Base-by-base conservation (phyloP, 1,140 invertebrate species). In the Sminthurinus signatus region DNA sequence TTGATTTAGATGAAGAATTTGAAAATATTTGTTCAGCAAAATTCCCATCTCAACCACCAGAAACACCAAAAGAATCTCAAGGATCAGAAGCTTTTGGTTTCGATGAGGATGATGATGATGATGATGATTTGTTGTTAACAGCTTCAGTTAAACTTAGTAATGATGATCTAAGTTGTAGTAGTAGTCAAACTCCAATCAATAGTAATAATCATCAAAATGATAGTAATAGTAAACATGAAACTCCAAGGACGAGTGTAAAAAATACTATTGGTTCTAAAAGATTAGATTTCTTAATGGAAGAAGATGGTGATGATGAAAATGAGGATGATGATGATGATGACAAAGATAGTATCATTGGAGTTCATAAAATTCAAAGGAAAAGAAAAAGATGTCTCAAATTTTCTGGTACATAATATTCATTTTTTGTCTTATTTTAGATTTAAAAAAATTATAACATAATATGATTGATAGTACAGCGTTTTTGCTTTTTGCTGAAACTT, bases 1-100 rank as follows among this genome's bases (percentile, higher is more conserved):
- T 25, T 1, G 29, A 12, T 32, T 28, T 51, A 1, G 42, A 29
- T 10, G 61, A 63, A 28, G 51, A 56, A 10, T 19, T 63, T 14
- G 61, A 48, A 17, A 52, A 36, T 2, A 55, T 76, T 21, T 79
- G 78, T 60, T 79, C 78, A 17, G 78, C 77, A 28, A 68, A 68
- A 64, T 79, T 79, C 73, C 67, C 62, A 48, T 76, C 74, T 57
- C 72, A 74, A 31, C 68, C 60, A 39, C 64, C 67, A 5, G 64
- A 64, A 17, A 72, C 64, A 39, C 65, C 64, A 56, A 27, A 25
- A 3, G 60, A 67, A 23, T 65, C 73, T 17, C 75, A 78, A 32
- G 78, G 75, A 43, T 76, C 79, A 57, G 64, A 78, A 42, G 27
- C 8, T 14, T 50, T 62, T 21, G 65, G 15, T 25, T 78, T 80